Conservation (phyloP, 1,140 invertebrate species). For the Drosophila erecta region DNA sequence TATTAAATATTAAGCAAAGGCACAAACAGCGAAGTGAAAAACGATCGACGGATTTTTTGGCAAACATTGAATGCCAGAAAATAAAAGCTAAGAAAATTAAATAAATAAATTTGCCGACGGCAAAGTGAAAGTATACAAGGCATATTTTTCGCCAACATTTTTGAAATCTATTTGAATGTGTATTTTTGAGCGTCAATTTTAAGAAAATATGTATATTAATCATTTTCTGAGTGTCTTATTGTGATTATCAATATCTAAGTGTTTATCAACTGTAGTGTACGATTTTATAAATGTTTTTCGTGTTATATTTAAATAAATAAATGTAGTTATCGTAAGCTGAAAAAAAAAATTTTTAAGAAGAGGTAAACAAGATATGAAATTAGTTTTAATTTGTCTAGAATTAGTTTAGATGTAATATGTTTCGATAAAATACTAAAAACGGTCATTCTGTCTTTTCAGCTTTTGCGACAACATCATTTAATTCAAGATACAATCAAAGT, state of each 20-base stretch:
- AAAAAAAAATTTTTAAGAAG: neutral
- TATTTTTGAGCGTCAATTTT: conserved; percentile 56
- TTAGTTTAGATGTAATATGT: too few species aligned
- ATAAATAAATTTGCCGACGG: conserved; percentile 49
- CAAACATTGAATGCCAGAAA: conserved; percentile 3
- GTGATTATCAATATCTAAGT: conserved; percentile 23
- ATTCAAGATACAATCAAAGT: conserved; percentile 22
- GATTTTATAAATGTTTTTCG: conserved; percentile 36
- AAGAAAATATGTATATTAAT: neutral
- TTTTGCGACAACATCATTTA: conserved; percentile 15
- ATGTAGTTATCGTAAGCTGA: neutral
- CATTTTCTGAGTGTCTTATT: conserved; percentile 1
- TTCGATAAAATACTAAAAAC: neutral
- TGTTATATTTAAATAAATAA: conserved; percentile 5
- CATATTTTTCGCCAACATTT: conserved; percentile 24
- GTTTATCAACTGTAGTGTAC: conserved; percentile 39
- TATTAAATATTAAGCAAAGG: conserved; percentile 21
- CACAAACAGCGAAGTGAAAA: conserved; percentile 3
- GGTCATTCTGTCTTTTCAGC: conserved; percentile 3
- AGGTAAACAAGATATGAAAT: conserved; percentile 1
- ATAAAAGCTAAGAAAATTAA: conserved; percentile 17
- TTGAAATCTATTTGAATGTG: conserved; percentile 28
- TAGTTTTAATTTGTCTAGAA: too few species aligned
- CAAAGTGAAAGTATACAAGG: conserved; percentile 20
- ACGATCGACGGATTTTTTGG: conserved; percentile 12